phyloP scores from a whole-genome alignment of 2,888 invertebrate genomes.

The Ophraella communa region DNA sequence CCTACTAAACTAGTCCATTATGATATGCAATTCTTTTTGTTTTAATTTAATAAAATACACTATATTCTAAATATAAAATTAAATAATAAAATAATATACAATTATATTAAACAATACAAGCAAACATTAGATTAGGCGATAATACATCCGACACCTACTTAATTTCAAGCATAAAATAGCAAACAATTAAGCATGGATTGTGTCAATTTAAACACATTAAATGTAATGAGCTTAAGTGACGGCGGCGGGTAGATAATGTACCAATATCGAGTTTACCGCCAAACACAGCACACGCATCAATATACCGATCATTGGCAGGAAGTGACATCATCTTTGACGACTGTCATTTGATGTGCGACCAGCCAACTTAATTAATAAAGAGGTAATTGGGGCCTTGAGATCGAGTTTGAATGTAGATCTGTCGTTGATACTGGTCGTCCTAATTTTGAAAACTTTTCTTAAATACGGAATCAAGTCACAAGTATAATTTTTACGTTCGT shows the following conservation, averaged over 20 bases:
- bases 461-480: no score
- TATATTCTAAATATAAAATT: no score
- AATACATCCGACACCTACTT: slow-evolving; percentile 31
- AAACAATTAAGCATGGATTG: slow-evolving; percentile 35
- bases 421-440: neutral
- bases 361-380: slow-evolving; percentile 26
- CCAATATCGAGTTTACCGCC: slow-evolving; percentile 41
- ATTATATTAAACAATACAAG: no score
- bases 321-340: slow-evolving; percentile 57
- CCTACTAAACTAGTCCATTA: no score
- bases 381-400: slow-evolving; percentile 27
- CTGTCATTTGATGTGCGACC: slow-evolving; percentile 47
- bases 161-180: slow-evolving; percentile 24
- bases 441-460: no score
- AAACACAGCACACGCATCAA: slow-evolving; percentile 41
- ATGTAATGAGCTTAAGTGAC: slow-evolving; percentile 37
- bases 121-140: no score
- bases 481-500: no score
- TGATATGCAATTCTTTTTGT: no score
- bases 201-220: slow-evolving; percentile 38
- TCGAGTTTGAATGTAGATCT: slow-evolving; percentile 2
- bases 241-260: slow-evolving; percentile 44
- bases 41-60: no score
- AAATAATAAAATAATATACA: no score
- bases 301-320: slow-evolving; percentile 56